Evolutionary conservation across 1,140 invertebrate species (phyloP).

Genomic region (Brachionus paranguensis): DNA sequence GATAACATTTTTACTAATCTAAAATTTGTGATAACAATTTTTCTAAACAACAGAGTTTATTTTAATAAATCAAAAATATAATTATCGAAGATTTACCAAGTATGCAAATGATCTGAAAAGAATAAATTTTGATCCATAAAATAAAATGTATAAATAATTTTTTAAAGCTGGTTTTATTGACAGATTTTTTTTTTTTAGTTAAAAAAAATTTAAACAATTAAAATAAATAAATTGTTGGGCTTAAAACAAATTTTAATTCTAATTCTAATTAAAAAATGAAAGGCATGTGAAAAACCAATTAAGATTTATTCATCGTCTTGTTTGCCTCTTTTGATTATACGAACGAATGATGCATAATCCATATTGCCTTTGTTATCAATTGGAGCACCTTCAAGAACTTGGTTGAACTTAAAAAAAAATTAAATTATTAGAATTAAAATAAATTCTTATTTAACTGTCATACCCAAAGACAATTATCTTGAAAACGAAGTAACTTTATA

Average conservation of each 20-base stretch:
- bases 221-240: background rate
- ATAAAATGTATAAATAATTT: no score
- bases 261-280: background rate
- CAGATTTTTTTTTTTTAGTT: background rate
- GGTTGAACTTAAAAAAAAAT: slow-evolving; percentile 35
- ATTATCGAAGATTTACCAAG: no score
- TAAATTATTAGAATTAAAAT: background rate
- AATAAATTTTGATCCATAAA: no score
- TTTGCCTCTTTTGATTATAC: slow-evolving; percentile 40
- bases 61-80: no score
- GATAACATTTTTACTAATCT: no score
- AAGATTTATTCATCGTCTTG: slow-evolving; percentile 38
- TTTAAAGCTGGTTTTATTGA: no score
- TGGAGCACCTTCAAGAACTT: slow-evolving; percentile 35
- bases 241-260: background rate
- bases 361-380: slow-evolving; percentile 30
- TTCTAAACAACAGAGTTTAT: no score
- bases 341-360: slow-evolving; percentile 34
- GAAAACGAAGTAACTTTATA: no score
- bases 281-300: background rate
- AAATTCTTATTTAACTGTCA: no score
- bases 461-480: no score
- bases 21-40: no score
- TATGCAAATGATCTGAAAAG: no score
- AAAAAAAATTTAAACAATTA: background rate